Base-by-base conservation (phyloP, 2,113 vertebrate species). In the Sprattus sprattus region DNA sequence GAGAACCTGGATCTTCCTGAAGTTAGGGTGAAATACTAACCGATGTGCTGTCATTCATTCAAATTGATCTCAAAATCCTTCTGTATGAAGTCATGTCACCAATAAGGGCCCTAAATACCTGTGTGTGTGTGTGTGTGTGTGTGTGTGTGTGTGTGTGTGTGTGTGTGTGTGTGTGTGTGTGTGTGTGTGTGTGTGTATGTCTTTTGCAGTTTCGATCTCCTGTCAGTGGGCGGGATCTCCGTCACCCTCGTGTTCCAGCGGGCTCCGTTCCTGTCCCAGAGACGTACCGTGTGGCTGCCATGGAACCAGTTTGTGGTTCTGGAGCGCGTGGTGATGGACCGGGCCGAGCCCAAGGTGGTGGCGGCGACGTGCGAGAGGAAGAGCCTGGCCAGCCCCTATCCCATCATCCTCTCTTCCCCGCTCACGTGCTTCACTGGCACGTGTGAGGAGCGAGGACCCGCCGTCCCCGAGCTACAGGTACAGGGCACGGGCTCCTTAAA, bases 271-370 rank as follows among this genome's bases (percentile, higher is more conserved):
- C 91, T 98, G 84, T 91, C 96, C 83, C 97, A 97, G 92, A 97
- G 96, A 87, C 97, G 96, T 87, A 97, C 97, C 0, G 92, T 99
- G 83, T 99, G 98, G 98, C 95, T 99, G 64, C 97, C 98, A 28
- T 98, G 97, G 97, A 99, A 99, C 92, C 96, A 97, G 91, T 99
- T 99, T 90, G 92, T 97, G 89, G 96, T 99, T 13, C 91, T 99
- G 89, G 98, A 97, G 89, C 97, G 97, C 92, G 97, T 99, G 82
- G 93, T 94, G 86, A 98, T 99, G 97, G 96, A 97, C 89, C 96
- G 97, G 91, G 93, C 94, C 60, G 93, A 95, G 8, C 84, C 84
- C 0, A 93, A 95, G 4, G 3, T 90, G 44, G 93, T 95, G 0
- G 94, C 90, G 39, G 92, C 95, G 0, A 94, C 94, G 54, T 99